Conservation (phyloP, 2,888 invertebrate genomes). For the Drosophila rellima region DNA sequence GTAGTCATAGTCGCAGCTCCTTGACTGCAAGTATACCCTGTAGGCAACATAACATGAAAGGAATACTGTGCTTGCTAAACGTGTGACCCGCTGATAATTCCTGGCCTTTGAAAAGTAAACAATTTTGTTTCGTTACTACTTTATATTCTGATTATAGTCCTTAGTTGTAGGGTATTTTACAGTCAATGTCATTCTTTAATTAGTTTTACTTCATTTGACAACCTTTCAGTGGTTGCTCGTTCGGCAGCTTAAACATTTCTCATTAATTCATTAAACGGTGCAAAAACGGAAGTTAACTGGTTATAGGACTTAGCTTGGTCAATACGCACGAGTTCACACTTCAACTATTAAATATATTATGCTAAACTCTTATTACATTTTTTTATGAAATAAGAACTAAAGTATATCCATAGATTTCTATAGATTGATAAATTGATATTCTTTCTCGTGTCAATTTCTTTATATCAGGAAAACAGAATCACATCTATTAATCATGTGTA, state of each 20-base stretch:
- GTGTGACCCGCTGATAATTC: neutral
- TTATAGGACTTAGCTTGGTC: slow-evolving; percentile 6
- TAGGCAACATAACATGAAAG: neutral
- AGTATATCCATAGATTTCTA: too few species aligned
- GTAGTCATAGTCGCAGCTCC: slow-evolving; percentile 32
- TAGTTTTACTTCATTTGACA: neutral
- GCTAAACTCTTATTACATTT: too few species aligned
- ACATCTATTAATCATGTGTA: slow-evolving; percentile 38
- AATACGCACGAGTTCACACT: neutral
- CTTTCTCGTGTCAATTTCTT: neutral
- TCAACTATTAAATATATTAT: too few species aligned
- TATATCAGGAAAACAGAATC: neutral
- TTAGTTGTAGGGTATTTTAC: slow-evolving; percentile 16
- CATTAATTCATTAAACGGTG: slow-evolving; percentile 59
- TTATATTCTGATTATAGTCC: neutral
- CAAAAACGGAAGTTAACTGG: slow-evolving; percentile 49
- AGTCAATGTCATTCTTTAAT: neutral
- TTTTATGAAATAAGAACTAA: too few species aligned
- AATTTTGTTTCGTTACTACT: neutral
- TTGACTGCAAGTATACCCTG: slow-evolving; percentile 25
- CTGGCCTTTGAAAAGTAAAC: neutral
- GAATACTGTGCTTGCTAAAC: neutral
- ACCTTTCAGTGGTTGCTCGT: slow-evolving; percentile 7
- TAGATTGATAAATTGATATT: neutral
- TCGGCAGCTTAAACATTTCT: slow-evolving; percentile 35